Conservation (phyloP, 2,797 vertebrate genomes). For the Poeciliopsis infans region DNA sequence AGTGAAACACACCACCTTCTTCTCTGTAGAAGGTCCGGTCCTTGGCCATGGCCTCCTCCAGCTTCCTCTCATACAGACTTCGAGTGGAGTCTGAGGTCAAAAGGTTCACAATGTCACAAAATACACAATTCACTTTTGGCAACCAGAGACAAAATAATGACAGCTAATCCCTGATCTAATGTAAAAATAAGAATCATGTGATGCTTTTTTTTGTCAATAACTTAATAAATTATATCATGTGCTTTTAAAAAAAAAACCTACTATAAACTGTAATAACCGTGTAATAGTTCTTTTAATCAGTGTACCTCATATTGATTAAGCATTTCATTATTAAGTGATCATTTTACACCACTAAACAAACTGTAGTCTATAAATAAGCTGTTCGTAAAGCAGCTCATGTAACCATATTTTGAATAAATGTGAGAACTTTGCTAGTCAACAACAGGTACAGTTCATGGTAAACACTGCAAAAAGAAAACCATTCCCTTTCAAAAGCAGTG, state of each 20-base stretch:
- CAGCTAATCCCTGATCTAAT: background rate
- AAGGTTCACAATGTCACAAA: background rate
- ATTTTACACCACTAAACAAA: background rate
- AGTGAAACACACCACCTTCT: background rate
- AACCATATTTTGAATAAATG: background rate
- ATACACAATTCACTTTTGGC: background rate
- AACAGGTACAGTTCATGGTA: too few relatives aligned
- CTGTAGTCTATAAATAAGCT: background rate
- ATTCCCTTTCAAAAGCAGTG: background rate
- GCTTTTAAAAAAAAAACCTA: background rate
- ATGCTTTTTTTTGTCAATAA: background rate
- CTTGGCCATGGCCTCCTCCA: background rate
- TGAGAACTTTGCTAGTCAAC: too few relatives aligned
- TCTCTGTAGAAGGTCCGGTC: conserved; percentile 5
- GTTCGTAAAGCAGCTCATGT: background rate
- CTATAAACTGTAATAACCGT: background rate
- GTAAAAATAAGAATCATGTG: background rate
- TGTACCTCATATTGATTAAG: background rate
- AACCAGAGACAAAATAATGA: background rate
- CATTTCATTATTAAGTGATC: too few relatives aligned
- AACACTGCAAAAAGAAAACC: background rate
- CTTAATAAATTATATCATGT: background rate
- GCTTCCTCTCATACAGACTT: conserved; percentile 3
- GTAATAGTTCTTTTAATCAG: background rate
- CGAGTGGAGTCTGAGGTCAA: background rate